Evolutionary conservation across 2,888 invertebrate species (phyloP), one percentile per base, ranked within the genome.

Genomic region (Theodoxus fluviatilis): DNA sequence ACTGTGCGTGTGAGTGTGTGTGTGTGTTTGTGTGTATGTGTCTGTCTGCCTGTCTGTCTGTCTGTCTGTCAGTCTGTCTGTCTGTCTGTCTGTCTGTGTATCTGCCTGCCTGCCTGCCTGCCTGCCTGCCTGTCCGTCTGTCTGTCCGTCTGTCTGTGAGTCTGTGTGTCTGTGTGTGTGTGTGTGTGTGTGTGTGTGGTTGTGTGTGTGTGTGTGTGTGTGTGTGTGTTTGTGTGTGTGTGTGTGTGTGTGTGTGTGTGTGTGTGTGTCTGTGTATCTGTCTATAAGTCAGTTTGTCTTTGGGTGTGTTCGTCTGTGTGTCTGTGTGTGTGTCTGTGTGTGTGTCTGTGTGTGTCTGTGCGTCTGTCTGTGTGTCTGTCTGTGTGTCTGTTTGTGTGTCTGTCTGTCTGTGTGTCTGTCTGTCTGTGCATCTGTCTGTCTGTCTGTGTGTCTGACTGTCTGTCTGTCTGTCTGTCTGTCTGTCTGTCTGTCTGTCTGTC

Each of bases 11-110:
- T n/a, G n/a, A n/a, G n/a, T 55, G 9, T 55, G 28, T 22, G 3
- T n/a, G n/a, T 25, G 4, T 12, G n/a, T 49, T 25, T 12, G n/a
- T 49, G 4, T 12, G 22, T 52, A n/a, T 52, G 22, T 52, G 22
- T 52, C 52, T 52, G 4, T 52, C 52, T 52, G 22, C 25, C 52
- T 52, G 22, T 52, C 52, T 52, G 22, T 52, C 52, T 55, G 28
- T 55, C 55, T 55, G 28, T 22, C 55, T 55, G 28, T 22, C 55
- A 28, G 28, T 18, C 25, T 9, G 22, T 9, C 18, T 52, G 4
- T 52, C 52, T 52, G 4, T 52, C 18, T 55, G 7, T 55, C 28
- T 4, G 12, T 55, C 0, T 55, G 9, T 55, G 28, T 22, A 3
- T n/a, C 49, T 25, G 4, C 15, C 49, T 49, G n/a, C 15, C 49